Conservation (phyloP, 2,888 invertebrate species). For the Drosophila tanythrix region DNA sequence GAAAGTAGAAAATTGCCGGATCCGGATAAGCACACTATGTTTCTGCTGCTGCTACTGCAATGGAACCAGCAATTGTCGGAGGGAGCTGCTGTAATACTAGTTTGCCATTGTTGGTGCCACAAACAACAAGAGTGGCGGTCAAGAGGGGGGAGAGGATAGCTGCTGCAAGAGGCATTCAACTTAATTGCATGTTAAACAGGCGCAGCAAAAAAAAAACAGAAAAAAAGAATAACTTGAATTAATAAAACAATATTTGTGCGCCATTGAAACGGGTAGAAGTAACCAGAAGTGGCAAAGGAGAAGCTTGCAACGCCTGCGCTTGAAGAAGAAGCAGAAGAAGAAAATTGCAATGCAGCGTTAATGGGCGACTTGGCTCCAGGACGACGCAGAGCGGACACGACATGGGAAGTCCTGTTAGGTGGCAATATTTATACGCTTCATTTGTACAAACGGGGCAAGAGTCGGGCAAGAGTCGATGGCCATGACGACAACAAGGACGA, state of each 20-base stretch:
- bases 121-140: constrained; percentile 36
- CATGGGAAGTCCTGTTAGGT: constrained; percentile 42
- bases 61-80: constrained; percentile 54
- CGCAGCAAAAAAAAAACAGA: neutral
- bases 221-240: constrained; percentile 56
- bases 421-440: constrained; percentile 69
- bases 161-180: constrained; percentile 39
- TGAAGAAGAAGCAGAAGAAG: constrained; percentile 21
- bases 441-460: constrained; percentile 11
- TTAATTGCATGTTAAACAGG: constrained; percentile 75
- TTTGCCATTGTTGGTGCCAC: constrained; percentile 66
- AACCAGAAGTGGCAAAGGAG: neutral
- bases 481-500: constrained; percentile 39
- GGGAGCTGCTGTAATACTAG: constrained; percentile 21
- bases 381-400: constrained; percentile 39
- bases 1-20: constrained; percentile 5
- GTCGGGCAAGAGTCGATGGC: constrained; percentile 1
- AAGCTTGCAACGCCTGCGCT: constrained; percentile 11
- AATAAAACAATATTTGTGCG: constrained; percentile 73
- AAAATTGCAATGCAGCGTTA: constrained; percentile 52
- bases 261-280: constrained; percentile 45
- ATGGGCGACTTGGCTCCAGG: constrained; percentile 63
- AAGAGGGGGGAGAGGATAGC: neutral
- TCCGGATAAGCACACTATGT: constrained; percentile 9
- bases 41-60: constrained; percentile 23